phyloP scores from a whole-genome alignment of 2,113 vertebrate species.

The Anas platyrhynchos region DNA sequence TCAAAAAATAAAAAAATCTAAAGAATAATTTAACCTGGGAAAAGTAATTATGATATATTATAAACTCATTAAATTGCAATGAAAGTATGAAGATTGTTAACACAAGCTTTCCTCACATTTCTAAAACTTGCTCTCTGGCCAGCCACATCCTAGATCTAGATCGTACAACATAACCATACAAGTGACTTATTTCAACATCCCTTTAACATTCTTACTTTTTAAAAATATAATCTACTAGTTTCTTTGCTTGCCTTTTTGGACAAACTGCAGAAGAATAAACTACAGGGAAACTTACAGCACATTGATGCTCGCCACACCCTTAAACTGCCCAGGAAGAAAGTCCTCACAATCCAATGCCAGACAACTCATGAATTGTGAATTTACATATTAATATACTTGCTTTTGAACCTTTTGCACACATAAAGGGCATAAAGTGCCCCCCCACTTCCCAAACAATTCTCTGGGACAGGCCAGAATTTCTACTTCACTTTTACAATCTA shows the following conservation, averaged over 20 bases:
- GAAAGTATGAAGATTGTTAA: background rate
- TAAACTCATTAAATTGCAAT: background rate
- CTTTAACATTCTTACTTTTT: background rate
- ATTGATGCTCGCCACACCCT: background rate
- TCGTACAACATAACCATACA: too few species aligned
- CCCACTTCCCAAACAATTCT: background rate
- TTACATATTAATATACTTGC: background rate
- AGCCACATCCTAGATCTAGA: too few species aligned
- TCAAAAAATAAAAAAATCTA: background rate
- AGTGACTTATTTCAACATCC: background rate
- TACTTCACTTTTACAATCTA: background rate
- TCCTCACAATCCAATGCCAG: background rate
- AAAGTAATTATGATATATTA: background rate
- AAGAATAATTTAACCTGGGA: background rate
- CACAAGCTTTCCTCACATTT: background rate
- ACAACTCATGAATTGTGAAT: fast-evolving
- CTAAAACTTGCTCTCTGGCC: background rate
- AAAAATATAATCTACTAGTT: background rate
- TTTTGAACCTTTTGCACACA: background rate
- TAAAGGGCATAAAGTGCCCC: background rate
- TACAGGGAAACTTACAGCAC: background rate
- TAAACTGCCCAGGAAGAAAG: background rate
- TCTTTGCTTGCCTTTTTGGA: background rate
- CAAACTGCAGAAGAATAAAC: background rate
- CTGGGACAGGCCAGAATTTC: background rate